phyloP scores from a whole-genome alignment of 2,797 vertebrate genomes.

The Hypotaenidia okinawae region DNA sequence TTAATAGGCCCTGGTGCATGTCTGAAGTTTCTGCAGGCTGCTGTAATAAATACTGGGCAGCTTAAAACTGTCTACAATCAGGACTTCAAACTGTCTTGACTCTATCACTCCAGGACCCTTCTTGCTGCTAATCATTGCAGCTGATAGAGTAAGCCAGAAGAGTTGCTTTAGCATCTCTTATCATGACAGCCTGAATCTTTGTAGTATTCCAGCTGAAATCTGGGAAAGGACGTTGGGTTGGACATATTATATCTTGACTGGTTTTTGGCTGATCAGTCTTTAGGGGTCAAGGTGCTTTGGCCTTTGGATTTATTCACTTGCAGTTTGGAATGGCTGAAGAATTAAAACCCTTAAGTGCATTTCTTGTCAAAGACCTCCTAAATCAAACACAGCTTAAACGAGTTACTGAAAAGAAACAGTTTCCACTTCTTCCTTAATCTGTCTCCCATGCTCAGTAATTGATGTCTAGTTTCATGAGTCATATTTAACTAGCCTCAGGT shows the following conservation, averaged over 20 bases:
- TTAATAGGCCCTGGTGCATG: neutral
- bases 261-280: slow-evolving; percentile 7
- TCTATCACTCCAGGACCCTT: neutral
- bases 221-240: slow-evolving; percentile 14
- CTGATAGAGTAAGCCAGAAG: neutral
- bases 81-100: neutral
- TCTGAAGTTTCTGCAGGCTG: neutral
- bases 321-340: slow-evolving; percentile 23
- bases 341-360: slow-evolving; percentile 21
- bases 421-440: slow-evolving; percentile 53
- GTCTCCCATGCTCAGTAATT: slow-evolving; percentile 53
- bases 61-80: neutral
- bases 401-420: slow-evolving; percentile 59
- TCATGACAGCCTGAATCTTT: neutral
- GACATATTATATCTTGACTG: neutral
- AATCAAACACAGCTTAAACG: slow-evolving; percentile 6
- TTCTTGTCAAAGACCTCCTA: slow-evolving; percentile 58
- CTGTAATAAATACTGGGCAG: neutral
- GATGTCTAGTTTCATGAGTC: slow-evolving; percentile 54
- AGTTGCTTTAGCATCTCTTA: neutral
- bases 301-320: slow-evolving; percentile 22
- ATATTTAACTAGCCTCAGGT: slow-evolving; percentile 32
- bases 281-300: slow-evolving; percentile 33
- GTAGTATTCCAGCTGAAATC: neutral
- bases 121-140: neutral